Evolutionary conservation across 2,797 vertebrate species (phyloP), one percentile per base, ranked within the genome.

Genomic region (Tapera naevia): DNA sequence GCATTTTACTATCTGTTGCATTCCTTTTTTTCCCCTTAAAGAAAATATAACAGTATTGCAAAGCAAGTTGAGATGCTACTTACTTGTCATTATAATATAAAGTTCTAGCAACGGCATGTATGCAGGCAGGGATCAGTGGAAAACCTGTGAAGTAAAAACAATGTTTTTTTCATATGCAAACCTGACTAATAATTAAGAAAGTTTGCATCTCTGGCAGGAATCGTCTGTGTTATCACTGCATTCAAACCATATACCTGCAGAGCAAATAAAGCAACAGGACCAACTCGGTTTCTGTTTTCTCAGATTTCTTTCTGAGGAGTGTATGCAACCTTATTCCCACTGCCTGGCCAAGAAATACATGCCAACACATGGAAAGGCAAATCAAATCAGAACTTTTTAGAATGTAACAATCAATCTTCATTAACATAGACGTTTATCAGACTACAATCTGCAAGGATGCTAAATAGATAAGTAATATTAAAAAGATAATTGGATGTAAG

Each of bases 11-110:
- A 58, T 35, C 50, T 51, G 23, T 82, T 58, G 8, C 48, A 37
- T 10, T 57, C 11, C 5, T 32, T 62, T 6, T 46, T 45, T 27
- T 25, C 11, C 27, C 17, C 28, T 81, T 51, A 43, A 86, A 90
- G 39, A 83, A 75, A 84, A 57, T 17, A 10, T 11, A 90, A 8
- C 8, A 58, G 18, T 45, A 66, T n/a, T 62, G 74, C 80, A 89
- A 86, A 92, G 43, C 41, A 91, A 95, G 56, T 28, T 69, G 69
- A 76, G 81, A 67, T 53, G 13, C 17, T 37, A 96, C 99, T 98
- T 98, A 99, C 99, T 99, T 99, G 97, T 99, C 99, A 43, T 99
- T 98, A 91, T 99, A 99, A 98, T 99, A 99, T 62, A 99, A 98
- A 85, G 98, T 98, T 94, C 99, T 98, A 45, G 99, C 99, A 56